Base-by-base conservation (phyloP, 2,888 invertebrate genomes). In the Coenonympha arcania region DNA sequence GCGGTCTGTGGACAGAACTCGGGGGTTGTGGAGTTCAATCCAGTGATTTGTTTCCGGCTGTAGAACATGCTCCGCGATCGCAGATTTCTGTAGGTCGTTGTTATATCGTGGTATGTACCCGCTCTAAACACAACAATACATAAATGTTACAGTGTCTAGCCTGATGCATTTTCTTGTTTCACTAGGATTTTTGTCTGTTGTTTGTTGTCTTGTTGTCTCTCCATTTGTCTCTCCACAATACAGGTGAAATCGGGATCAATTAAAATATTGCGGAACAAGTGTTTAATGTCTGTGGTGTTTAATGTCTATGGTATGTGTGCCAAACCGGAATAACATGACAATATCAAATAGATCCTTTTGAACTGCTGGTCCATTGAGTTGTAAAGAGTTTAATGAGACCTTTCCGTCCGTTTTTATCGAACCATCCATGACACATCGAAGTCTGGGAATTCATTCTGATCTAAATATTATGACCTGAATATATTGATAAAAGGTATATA, bases 181-280 rank as follows among this genome's bases (percentile, higher is more conserved):
- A 3, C 43, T 11, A 9, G 50, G 52, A 5, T n/a, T n/a, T n/a
- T n/a, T n/a, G n/a, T n/a, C n/a, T n/a, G n/a, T n/a, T n/a, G n/a
- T n/a, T n/a, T n/a, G n/a, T n/a, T n/a, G n/a, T n/a, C n/a, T n/a
- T n/a, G 6, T n/a, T 20, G 18, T 55, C 50, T 6, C 58, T 11
- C 59, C 59, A 59, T n/a, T 57, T 20, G 9, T 6, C 58, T 56
- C 34, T 58, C 56, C 39, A 60, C 59, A n/a, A 60, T 28, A n/a
- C 56, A 52, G 9, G 47, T 46, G 19, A 48, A 30, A 2, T 24
- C 19, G 0, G 39, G 48, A 8, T 37, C 20, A 9, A 59, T 6
- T 5, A 1, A 0, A 2, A 57, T 46, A 6, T 50, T 41, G 4
- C 60, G 24, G 37, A 59, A 60, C 59, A 62, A 60, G 20, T 41